Conservation (phyloP, 2,113 vertebrate genomes). For the Noctilio leporinus region DNA sequence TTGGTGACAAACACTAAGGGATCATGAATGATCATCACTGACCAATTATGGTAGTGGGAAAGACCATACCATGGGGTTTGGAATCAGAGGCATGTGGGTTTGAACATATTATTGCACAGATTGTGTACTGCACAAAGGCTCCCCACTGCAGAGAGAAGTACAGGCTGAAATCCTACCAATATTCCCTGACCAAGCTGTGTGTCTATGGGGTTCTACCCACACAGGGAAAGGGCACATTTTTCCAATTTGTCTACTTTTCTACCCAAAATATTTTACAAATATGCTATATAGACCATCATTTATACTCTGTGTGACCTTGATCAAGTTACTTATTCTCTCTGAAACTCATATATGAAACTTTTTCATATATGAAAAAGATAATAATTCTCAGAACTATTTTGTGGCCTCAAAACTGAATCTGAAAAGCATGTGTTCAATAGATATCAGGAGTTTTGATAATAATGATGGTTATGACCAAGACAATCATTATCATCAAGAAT, state of each 20-base stretch:
- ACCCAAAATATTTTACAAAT: not conserved
- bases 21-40: not conserved
- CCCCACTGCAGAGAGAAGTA: not conserved
- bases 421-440: not conserved
- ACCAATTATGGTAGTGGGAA: not conserved
- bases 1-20: not conserved
- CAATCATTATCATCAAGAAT: not conserved
- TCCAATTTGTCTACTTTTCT: not conserved
- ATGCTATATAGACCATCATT: not conserved
- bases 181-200: not conserved
- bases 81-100: not conserved
- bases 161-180: not conserved
- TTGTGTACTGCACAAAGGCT: not conserved
- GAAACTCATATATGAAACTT: constrained; percentile 17
- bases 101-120: not conserved
- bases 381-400: constrained; percentile 12
- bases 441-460: constrained; percentile 1
- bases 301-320: constrained; percentile 9
- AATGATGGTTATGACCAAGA: not conserved
- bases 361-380: not conserved
- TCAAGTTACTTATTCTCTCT: constrained; percentile 13
- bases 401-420: constrained; percentile 1
- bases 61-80: not conserved
- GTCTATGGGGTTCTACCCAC: not conserved
- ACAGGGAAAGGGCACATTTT: not conserved